Base-by-base conservation (phyloP, 2,113 vertebrate species). In the Ammodytes marinus region DNA sequence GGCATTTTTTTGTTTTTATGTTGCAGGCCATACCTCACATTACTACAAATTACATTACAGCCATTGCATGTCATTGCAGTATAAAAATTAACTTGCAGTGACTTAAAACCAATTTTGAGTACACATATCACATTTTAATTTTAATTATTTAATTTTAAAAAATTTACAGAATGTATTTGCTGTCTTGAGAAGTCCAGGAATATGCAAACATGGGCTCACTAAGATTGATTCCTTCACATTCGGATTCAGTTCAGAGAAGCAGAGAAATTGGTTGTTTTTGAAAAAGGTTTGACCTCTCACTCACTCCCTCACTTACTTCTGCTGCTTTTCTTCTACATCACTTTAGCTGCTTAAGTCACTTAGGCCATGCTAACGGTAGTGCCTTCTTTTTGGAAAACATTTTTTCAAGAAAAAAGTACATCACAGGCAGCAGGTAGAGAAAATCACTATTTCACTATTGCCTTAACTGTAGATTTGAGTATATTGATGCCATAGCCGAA, bases 241-340 rank as follows among this genome's bases (percentile, higher is more conserved):
- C 90, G 86, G 89, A 90, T 91, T 91, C 83, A 89, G 88, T 89
- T 92, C 86, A 88, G 69, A 92, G 90, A 90, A 85, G 69, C 82
- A 80, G 72, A 90, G 83, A 91, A 91, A 93, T 87, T 82, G 86
- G 82, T 88, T 91, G 86, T 94, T 92, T 92, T 91, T 87, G 91
- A 91, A 85, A 89, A 49, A 65, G 58, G 66, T 11, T 5, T 77
- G 61, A 54, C n/a, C 72, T 69, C 83, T 42, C 63, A 71, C 71
- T 71, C 63, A 64, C 58, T 65, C 77, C 6, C 72, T 69, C 83
- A 46, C 63, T 83, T 84, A 71, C 71, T 77, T 79, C 70, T 27
- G 27, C 27, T 27, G 27, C 27, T 27, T 27, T 27, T 27, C 27
- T 27, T 27, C 27, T 27, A 61, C 43, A 68, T 67, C 45, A 77